Evolutionary conservation across 1,140 invertebrate species (phyloP).

Genomic region (Danaus melanippus): DNA sequence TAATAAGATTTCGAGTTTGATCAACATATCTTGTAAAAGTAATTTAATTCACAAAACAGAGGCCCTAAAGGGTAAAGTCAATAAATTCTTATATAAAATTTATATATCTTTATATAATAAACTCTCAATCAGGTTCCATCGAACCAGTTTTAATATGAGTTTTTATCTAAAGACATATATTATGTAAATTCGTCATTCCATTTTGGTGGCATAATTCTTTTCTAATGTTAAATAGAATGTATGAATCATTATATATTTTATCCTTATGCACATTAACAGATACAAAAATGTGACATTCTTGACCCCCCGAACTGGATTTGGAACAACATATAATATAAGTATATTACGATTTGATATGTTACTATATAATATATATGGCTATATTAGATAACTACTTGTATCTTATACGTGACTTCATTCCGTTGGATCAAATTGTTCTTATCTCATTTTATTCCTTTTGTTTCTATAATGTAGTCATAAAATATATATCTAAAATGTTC

Average conservation of each 20-base stretch:
- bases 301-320: slow-evolving; percentile 23
- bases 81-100: no score
- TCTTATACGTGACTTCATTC: no score
- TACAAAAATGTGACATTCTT: slow-evolving; percentile 31
- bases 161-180: slow-evolving; percentile 32
- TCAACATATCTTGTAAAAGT: no score
- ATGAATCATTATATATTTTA: slow-evolving; percentile 36
- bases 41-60: no score
- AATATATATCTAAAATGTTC: background rate
- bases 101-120: slow-evolving; percentile 6
- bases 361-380: background rate
- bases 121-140: slow-evolving; percentile 18
- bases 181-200: slow-evolving; percentile 33
- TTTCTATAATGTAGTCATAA: background rate
- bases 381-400: background rate
- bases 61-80: no score
- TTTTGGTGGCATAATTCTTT: slow-evolving; percentile 28
- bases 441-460: no score
- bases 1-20: no score
- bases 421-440: no score
- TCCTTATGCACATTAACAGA: slow-evolving; percentile 27
- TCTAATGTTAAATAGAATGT: slow-evolving; percentile 34
- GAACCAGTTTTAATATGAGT: slow-evolving; percentile 24
- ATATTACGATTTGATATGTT: no score
- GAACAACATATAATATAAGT: no score